A percentile compares a stretch with the other conserved stretches of the same genome.
Evolutionary conservation across 2,113 vertebrate species (phyloP).

Genomic region (Gulo gulo): DNA sequence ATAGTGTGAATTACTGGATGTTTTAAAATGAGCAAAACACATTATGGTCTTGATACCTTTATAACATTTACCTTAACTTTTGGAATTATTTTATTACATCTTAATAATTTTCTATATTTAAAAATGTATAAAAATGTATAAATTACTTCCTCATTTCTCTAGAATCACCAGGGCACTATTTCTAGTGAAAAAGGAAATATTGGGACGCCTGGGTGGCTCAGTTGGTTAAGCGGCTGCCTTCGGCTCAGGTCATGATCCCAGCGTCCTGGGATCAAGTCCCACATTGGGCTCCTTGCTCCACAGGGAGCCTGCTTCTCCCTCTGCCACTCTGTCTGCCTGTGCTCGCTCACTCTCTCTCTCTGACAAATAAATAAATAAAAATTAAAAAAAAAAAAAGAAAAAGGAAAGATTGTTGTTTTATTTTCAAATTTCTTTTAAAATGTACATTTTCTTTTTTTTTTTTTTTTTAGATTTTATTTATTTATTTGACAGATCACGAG

Average conservation of each 20-base stretch:
- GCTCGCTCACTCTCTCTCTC: no score
- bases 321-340: no score
- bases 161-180: neutral
- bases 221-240: no score
- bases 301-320: no score
- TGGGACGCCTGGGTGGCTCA: no score
- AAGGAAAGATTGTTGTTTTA: neutral
- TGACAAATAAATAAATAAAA: no score
- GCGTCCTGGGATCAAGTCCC: no score
- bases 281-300: no score
- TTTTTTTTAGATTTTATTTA: no score
- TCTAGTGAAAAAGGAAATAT: neutral
- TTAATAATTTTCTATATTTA: neutral
- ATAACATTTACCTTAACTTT: neutral
- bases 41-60: neutral
- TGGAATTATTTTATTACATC: neutral
- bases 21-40: neutral
- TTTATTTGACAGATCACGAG: no score
- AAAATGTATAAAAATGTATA: no score
- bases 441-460: neutral
- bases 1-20: neutral
- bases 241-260: no score
- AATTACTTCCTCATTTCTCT: neutral
- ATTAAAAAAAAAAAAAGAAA: neutral
- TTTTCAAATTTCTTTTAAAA: neutral